phyloP scores from a whole-genome alignment of 2,888 invertebrate genomes.

The Eupeodes latifasciatus region DNA sequence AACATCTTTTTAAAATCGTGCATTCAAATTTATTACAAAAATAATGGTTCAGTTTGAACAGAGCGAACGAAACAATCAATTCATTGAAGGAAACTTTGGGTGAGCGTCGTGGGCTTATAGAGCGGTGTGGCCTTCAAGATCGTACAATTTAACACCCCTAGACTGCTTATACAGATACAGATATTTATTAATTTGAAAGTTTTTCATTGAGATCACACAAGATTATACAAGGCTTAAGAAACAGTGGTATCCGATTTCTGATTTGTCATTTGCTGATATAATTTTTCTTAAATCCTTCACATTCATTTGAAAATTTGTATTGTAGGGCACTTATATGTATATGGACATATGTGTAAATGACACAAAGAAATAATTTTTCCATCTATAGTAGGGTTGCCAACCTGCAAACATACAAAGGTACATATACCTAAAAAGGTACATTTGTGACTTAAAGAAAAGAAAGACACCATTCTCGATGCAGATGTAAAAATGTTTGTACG shows the following conservation, averaged over 20 bases:
- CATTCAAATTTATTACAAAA: too few species aligned
- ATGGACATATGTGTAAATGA: neutral
- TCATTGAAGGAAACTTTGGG: too few species aligned
- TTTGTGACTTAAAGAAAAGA: neutral
- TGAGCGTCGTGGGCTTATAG: too few species aligned
- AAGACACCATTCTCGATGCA: neutral
- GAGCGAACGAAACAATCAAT: too few species aligned
- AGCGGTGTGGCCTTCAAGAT: too few species aligned
- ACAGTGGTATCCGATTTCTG: conserved; percentile 11
- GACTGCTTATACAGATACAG: too few species aligned
- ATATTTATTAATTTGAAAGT: too few species aligned
- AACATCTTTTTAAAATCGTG: too few species aligned
- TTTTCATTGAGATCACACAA: too few species aligned
- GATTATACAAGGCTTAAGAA: conserved; percentile 1
- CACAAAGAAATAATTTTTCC: neutral
- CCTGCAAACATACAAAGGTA: neutral
- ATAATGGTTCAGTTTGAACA: too few species aligned
- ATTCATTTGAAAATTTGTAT: conserved; percentile 23
- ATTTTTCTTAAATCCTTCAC: conserved; percentile 23
- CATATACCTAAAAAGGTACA: neutral
- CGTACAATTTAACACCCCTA: too few species aligned
- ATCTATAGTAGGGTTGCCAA: neutral
- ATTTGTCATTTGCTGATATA: conserved; percentile 23
- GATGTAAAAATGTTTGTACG: neutral
- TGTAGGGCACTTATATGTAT: neutral